Evolutionary conservation across 2,797 vertebrate species (phyloP), one percentile per base, ranked within the genome.

Genomic region (Cuculus canorus): DNA sequence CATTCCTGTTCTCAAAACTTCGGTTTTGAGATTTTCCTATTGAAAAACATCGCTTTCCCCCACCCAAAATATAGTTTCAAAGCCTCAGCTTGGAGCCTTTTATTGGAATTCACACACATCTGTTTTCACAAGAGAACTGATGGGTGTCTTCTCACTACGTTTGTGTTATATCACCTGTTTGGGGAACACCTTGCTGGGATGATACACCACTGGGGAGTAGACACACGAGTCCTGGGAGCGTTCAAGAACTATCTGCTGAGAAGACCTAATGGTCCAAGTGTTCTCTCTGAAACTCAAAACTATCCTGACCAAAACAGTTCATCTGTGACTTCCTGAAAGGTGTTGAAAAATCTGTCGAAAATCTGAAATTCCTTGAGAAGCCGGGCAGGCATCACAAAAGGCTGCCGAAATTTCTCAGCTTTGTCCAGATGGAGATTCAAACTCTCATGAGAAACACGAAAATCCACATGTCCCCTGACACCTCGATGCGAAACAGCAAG

Each of bases 261-360:
- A 80, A 84, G 33, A 82, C 53, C n/a, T 70, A 82, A 84, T 5
- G 2, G 61, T 72, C 54, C 47, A 93, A 87, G 83, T 86, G 66
- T 76, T 92, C 54, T 76, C 33, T 45, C 33, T 39, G 54, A 91
- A 91, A 78, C 0, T 2, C 70, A 90, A 77, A 86, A 72, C 18
- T 78, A 63, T 69, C 52, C 52, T 11, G 16, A 90, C 43, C 63
- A 59, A 90, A 95, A 72, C 37, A 33, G 56, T 70, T 95, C 82
- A 94, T 79, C 92, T 95, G 91, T 56, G 43, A 72, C 66, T 90
- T 96, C 72, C 73, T 91, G 82, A 81, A 83, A 94, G 91, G 89
- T 94, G 93, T 93, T 83, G 89, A 92, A 96, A 96, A 96, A 89
- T 86, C 61, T 92, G n/a, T n/a, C n/a, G n/a, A n/a, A n/a, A n/a